phyloP scores from a whole-genome alignment of 2,888 invertebrate species.

The Cancer borealis region DNA sequence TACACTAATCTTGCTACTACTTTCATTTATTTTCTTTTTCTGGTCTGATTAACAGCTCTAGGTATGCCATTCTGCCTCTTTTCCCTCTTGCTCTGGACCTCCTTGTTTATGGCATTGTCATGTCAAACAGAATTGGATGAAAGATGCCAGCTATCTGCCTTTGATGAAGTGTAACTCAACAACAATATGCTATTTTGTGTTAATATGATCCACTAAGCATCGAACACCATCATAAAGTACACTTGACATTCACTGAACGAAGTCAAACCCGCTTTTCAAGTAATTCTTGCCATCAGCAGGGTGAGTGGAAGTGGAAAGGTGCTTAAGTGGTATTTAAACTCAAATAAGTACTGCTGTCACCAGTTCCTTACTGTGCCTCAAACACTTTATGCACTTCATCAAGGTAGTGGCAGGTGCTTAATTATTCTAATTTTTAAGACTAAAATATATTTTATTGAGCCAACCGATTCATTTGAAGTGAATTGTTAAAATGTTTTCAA shows the following conservation, averaged over 20 bases:
- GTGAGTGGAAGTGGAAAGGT: neutral
- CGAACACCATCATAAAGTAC: neutral
- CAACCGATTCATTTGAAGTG: neutral
- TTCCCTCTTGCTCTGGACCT: neutral
- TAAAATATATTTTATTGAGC: neutral
- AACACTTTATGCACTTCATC: neutral
- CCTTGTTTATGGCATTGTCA: neutral
- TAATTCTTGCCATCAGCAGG: neutral
- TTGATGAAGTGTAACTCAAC: neutral
- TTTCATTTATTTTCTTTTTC: neutral
- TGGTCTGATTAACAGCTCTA: neutral
- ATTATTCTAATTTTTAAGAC: neutral
- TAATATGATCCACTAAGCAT: neutral
- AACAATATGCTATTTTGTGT: neutral
- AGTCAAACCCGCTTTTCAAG: neutral
- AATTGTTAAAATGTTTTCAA: neutral
- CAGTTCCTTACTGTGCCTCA: neutral
- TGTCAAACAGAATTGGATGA: neutral
- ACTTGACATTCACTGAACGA: neutral
- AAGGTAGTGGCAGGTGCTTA: constrained; percentile 5
- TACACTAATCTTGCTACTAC: neutral
- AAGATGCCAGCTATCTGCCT: neutral
- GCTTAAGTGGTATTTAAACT: neutral
- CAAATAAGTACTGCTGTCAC: neutral
- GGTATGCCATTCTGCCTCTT: neutral